phyloP scores from a whole-genome alignment of 2,888 invertebrate genomes.

The Zaprionus bogoriensis region DNA sequence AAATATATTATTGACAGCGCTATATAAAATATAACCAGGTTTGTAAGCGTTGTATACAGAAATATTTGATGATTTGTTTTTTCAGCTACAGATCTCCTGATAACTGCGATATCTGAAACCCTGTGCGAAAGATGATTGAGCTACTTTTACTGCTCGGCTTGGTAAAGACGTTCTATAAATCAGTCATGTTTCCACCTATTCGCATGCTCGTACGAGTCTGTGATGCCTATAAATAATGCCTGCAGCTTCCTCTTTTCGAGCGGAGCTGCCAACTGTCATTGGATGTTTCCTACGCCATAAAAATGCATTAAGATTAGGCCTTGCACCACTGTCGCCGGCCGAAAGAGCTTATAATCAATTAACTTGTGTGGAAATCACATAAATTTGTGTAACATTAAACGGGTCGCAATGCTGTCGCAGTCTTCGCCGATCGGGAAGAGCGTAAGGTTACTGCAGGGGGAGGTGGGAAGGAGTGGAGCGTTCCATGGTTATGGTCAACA shows the following conservation, averaged over 20 bases:
- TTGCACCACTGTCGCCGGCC: constrained; percentile 9
- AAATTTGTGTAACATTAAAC: constrained; percentile 76
- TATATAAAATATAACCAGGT: too few relatives aligned
- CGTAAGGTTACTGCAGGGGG: too few relatives aligned
- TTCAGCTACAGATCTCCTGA: neutral
- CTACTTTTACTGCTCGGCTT: neutral
- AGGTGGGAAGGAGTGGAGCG: neutral
- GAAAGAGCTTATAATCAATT: constrained; percentile 72
- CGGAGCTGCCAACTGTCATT: constrained; percentile 15
- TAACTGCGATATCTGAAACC: neutral
- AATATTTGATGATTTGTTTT: too few relatives aligned
- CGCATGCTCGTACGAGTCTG: neutral
- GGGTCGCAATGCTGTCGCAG: constrained; percentile 38
- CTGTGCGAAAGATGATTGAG: neutral
- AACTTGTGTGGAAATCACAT: constrained; percentile 79
- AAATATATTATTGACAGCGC: too few relatives aligned
- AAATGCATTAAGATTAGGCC: constrained; percentile 40
- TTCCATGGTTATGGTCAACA: constrained; percentile 59
- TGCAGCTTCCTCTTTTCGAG: constrained; percentile 3
- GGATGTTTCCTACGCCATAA: constrained; percentile 20
- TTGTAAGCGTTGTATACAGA: too few relatives aligned
- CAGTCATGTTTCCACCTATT: neutral
- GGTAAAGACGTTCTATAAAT: neutral
- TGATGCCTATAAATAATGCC: neutral
- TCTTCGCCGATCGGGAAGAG: neutral